Evolutionary conservation across 2,113 vertebrate species (phyloP).

Genomic region (Phyllostomus hastatus): DNA sequence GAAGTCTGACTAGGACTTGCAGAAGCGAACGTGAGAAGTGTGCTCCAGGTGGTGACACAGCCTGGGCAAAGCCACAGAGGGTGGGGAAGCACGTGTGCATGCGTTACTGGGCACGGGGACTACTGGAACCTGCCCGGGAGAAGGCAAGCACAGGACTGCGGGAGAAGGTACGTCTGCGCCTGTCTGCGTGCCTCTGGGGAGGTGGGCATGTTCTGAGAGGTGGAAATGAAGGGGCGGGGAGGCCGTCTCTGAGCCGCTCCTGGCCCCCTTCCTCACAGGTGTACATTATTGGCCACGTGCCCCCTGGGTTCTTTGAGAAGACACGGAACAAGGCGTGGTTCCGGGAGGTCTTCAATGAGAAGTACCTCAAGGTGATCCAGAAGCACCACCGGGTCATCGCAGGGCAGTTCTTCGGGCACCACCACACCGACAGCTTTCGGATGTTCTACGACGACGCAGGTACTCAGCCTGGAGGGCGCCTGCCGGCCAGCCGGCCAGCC

Average conservation of each 20-base stretch:
- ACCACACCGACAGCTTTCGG: constrained; percentile 93
- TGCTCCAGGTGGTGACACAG: not conserved
- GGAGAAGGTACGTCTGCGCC: not conserved
- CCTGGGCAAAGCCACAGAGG: not conserved
- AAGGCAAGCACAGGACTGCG: not conserved
- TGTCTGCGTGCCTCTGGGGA: not conserved
- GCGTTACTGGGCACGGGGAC: not conserved
- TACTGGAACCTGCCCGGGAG: no score
- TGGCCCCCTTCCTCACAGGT: constrained; percentile 79
- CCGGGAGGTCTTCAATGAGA: constrained; percentile 83
- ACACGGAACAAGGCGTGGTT: constrained; percentile 90
- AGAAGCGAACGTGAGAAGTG: not conserved
- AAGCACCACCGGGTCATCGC: constrained; percentile 86
- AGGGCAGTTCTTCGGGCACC: constrained; percentile 97
- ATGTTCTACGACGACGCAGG: constrained; percentile 91
- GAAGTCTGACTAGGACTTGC: not conserved
- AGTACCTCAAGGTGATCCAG: constrained; percentile 85
- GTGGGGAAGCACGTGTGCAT: not conserved
- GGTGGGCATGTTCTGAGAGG: not conserved
- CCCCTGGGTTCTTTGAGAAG: constrained; percentile 97
- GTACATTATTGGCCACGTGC: constrained; percentile 92
- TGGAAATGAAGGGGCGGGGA: not conserved
- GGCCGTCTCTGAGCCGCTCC: not conserved
- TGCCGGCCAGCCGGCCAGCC: not conserved
- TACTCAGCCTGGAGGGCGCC: constrained; percentile 30